Percentiles rank a stretch among this genome's conserved stretches.
Conservation (phyloP, 2,888 invertebrate species). For the Hylaea fasciaria region DNA sequence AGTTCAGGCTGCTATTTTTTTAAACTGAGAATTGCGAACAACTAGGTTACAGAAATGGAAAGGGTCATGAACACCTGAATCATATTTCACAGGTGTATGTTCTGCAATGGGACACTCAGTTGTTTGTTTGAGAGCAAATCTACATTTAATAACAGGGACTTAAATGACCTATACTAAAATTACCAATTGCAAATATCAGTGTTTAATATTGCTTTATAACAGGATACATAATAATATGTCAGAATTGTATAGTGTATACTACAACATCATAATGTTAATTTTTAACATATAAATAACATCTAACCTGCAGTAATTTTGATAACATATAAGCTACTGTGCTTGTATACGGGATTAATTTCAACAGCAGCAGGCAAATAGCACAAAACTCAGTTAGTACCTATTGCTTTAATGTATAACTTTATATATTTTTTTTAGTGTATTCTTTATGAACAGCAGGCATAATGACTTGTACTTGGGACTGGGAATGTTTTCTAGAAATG, state of each 20-base stretch:
- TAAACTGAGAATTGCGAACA: no score
- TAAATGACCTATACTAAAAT: no score
- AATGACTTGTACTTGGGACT: slow-evolving; percentile 46
- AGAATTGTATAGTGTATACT: no score
- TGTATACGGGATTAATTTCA: not conserved
- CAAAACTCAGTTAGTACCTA: no score
- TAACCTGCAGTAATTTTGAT: slow-evolving; percentile 4
- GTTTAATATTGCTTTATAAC: slow-evolving; percentile 16
- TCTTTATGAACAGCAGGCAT: slow-evolving; percentile 1
- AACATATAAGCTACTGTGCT: not conserved
- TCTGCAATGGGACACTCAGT: no score
- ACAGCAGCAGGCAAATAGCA: not conserved
- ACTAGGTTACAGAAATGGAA: no score
- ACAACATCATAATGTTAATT: slow-evolving; percentile 1
- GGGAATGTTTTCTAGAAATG: slow-evolving; percentile 69
- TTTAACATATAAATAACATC: not conserved
- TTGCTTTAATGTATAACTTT: not conserved
- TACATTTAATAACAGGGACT: no score
- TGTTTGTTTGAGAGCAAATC: no score
- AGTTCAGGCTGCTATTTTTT: no score
- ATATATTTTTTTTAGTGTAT: not conserved
- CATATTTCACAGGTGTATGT: no score
- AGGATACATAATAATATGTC: slow-evolving; percentile 7
- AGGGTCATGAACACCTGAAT: no score
- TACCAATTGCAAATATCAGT: not conserved